Conservation (phyloP, 2,797 vertebrate genomes). For the Eulemur albifrons region DNA sequence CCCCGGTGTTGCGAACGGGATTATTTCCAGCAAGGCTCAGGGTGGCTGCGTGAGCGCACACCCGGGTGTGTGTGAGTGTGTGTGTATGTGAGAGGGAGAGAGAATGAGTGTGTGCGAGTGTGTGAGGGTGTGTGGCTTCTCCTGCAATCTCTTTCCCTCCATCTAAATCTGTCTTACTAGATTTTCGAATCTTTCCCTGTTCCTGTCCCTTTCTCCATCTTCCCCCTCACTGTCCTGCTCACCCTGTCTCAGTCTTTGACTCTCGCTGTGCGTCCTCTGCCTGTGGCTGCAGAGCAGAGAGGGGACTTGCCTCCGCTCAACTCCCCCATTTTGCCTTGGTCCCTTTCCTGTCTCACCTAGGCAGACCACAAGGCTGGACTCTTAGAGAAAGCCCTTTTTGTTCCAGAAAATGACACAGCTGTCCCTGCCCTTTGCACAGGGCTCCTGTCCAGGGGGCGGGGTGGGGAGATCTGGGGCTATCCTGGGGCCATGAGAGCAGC, state of each 20-base stretch:
- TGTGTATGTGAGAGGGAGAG: not conserved
- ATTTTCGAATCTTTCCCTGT: not conserved
- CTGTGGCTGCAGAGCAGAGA: not conserved
- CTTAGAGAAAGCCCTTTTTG: not conserved
- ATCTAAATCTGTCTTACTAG: not conserved
- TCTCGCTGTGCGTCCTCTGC: not conserved
- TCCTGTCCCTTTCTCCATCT: not conserved
- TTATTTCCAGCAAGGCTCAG: constrained; percentile 76
- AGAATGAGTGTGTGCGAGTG: not conserved
- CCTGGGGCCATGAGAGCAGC: not conserved
- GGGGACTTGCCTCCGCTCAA: not conserved
- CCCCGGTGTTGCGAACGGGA: constrained; percentile 52
- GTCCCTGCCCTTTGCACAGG: not conserved
- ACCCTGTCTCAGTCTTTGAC: not conserved
- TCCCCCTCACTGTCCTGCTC: not conserved
- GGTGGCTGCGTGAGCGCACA: constrained; percentile 28
- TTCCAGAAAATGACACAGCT: not conserved
- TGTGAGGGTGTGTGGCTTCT: not conserved
- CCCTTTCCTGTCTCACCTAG: not conserved
- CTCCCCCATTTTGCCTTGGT: not conserved
- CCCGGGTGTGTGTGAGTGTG: constrained; percentile 37
- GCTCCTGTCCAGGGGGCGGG: not conserved
- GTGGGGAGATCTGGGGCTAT: not conserved
- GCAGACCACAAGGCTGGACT: not conserved
- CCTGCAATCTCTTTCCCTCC: not conserved